These are phyloP conservation scores for Lasioglossum marginatum DNA, from an alignment of 2,888 invertebrate species.

Conservation along the genomic window DNA sequence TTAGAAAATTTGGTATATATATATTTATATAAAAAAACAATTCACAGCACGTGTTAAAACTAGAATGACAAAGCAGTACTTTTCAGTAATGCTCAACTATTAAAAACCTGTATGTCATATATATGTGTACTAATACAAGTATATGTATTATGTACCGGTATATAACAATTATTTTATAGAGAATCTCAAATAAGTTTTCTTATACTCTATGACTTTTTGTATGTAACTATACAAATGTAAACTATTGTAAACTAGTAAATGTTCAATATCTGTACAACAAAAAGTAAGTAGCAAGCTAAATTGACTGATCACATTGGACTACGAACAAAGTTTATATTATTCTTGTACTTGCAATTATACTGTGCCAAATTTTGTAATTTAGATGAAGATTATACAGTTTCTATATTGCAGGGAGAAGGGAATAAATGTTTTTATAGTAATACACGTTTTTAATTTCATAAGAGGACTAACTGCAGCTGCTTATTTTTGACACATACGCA, in stretches of 20 bases:
- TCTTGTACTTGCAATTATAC: conserved; percentile 38
- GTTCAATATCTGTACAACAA: conserved; percentile 11
- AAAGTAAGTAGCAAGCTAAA: conserved; percentile 19
- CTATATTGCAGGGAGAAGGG: background rate
- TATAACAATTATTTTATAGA: conserved; percentile 48
- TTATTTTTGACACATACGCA: conserved; percentile 15
- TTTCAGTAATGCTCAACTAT: conserved; percentile 47
- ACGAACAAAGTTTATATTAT: conserved; percentile 22
- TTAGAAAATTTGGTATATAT: conserved; percentile 20
- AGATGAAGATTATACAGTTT: conserved; percentile 21
- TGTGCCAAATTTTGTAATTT: conserved; percentile 64
- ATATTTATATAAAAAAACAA: conserved; percentile 35
- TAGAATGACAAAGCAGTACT: conserved; percentile 8
- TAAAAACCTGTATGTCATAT: background rate
- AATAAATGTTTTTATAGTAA: background rate
- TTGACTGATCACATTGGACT: conserved; percentile 40
- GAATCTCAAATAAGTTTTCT: conserved; percentile 18
- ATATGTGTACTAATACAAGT: conserved; percentile 15
- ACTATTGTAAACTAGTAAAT: conserved; percentile 15
- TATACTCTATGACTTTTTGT: conserved; percentile 25
- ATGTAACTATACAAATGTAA: background rate
- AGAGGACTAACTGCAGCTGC: conserved; percentile 5
- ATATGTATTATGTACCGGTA: background rate
- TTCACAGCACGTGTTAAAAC: conserved; percentile 14
- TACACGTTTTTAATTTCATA: conserved; percentile 9